Evolutionary conservation across 2,888 invertebrate species (phyloP).

Genomic region (Polydesmus complanatus): DNA sequence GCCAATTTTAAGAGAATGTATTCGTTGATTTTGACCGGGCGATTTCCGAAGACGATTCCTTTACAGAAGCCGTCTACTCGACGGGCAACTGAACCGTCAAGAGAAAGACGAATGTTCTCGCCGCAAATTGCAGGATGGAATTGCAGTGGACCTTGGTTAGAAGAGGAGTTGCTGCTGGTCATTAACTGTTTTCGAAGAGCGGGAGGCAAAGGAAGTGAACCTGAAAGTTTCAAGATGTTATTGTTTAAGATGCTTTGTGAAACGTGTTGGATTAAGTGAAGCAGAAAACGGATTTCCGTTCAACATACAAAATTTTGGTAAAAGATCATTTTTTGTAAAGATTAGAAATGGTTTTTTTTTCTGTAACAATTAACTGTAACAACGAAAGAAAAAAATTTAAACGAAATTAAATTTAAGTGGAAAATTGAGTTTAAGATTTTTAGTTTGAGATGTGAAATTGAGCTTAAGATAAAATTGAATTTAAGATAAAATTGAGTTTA

Average conservation of each 20-base stretch:
- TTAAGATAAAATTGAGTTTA: no score
- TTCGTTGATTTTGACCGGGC: constrained; percentile 83
- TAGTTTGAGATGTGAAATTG: no score
- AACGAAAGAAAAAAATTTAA: neutral
- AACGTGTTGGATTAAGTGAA: neutral
- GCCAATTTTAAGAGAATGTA: constrained; percentile 78
- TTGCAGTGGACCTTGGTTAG: constrained; percentile 43
- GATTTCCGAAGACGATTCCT: constrained; percentile 53
- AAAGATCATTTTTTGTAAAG: neutral
- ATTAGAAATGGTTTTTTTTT: neutral
- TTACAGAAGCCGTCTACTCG: constrained; percentile 95
- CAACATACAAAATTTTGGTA: no score
- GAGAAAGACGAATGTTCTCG: constrained; percentile 75
- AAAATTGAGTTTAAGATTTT: no score
- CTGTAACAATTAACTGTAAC: neutral
- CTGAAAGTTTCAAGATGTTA: neutral
- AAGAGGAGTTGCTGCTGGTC: neutral
- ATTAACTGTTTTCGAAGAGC: neutral
- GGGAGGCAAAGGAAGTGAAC: neutral
- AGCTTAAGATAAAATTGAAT: no score
- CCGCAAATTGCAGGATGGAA: constrained; percentile 68
- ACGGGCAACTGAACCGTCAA: constrained; percentile 69
- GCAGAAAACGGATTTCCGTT: neutral
- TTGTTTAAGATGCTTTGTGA: neutral
- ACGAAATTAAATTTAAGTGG: neutral